A percentile compares a stretch with the other conserved stretches of the same genome.
phyloP scores from a whole-genome alignment of 2,797 vertebrate species.

The Oryzias sinensis region DNA sequence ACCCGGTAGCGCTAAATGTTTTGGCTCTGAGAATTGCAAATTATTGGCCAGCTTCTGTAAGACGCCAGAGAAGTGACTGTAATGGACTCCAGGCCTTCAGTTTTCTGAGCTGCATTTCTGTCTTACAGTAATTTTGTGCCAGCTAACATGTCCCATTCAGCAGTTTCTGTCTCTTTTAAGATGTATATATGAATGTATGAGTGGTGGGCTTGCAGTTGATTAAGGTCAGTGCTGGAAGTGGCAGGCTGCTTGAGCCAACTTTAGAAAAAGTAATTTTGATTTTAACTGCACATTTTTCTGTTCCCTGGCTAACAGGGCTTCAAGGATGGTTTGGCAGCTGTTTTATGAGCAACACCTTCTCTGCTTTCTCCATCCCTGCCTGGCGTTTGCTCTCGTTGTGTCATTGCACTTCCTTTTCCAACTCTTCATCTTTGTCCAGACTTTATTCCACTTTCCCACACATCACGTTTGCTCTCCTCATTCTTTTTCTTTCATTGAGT shows the following conservation, averaged over 20 bases:
- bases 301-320: slow-evolving; percentile 39
- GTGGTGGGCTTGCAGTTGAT: slow-evolving; percentile 28
- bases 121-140: slow-evolving; percentile 3
- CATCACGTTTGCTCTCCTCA: slow-evolving; percentile 9
- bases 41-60: slow-evolving; percentile 48
- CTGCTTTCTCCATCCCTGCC: slow-evolving; percentile 43
- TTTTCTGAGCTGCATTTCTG: slow-evolving; percentile 19
- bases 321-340: slow-evolving; percentile 51
- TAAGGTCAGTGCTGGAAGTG: slow-evolving; percentile 38
- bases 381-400: slow-evolving; percentile 27
- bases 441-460: slow-evolving; percentile 17
- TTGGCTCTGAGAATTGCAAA: slow-evolving; percentile 40
- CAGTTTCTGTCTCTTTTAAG: slow-evolving; percentile 11
- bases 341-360: slow-evolving; percentile 60
- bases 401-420: slow-evolving; percentile 22
- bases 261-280: slow-evolving; percentile 44
- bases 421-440: slow-evolving; percentile 15
- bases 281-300: slow-evolving; percentile 58
- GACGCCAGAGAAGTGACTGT: slow-evolving; percentile 31
- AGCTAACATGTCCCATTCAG: slow-evolving; percentile 4
- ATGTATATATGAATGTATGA: slow-evolving; percentile 3
- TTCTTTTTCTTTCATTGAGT: slow-evolving; percentile 3
- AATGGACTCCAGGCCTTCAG: slow-evolving; percentile 14
- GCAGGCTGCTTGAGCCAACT: slow-evolving; percentile 31
- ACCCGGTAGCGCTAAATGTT: slow-evolving; percentile 25